These are phyloP conservation scores for Potamilus streckersoni DNA, from an alignment of 1,140 invertebrate genomes.

Conservation along the genomic window DNA sequence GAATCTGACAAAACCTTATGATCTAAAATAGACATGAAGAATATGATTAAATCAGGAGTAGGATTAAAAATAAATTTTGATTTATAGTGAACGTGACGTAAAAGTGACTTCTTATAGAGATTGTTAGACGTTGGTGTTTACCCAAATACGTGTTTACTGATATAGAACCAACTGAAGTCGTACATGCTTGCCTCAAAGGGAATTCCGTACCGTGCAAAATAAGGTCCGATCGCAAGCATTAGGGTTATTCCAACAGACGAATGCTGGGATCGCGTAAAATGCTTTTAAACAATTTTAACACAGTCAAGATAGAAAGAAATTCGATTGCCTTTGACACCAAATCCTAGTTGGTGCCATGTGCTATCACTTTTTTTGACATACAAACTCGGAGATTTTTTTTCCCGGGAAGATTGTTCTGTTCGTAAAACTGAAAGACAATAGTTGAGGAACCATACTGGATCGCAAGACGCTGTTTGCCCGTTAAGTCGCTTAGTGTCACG, in stretches of 20 bases:
- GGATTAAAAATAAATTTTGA: no score
- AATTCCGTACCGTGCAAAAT: constrained; percentile 46
- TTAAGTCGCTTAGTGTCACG: constrained; percentile 52
- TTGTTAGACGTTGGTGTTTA: no score
- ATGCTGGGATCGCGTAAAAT: constrained; percentile 32
- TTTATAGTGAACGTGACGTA: no score
- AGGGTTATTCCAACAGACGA: constrained; percentile 40
- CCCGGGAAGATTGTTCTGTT: constrained; percentile 33
- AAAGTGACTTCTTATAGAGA: no score
- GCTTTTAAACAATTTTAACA: constrained; percentile 36
- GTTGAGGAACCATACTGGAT: constrained; percentile 29
- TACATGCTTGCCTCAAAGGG: constrained; percentile 41
- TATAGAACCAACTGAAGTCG: no score
- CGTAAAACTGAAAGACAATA: constrained; percentile 35
- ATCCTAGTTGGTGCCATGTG: constrained; percentile 52
- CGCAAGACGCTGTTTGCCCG: constrained; percentile 49
- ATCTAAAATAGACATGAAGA: no score
- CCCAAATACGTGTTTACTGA: no score
- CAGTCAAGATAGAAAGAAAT: constrained; percentile 55
- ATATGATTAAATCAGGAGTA: no score
- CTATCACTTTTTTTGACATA: constrained; percentile 37
- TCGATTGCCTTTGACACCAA: constrained; percentile 39
- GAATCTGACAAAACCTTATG: no score
- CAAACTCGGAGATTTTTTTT: constrained; percentile 39
- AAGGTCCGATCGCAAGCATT: constrained; percentile 54